Percentiles rank a stretch among this genome's conserved stretches.
phyloP scores from a whole-genome alignment of 2,888 invertebrate species.

The Serripes groenlandicus region DNA sequence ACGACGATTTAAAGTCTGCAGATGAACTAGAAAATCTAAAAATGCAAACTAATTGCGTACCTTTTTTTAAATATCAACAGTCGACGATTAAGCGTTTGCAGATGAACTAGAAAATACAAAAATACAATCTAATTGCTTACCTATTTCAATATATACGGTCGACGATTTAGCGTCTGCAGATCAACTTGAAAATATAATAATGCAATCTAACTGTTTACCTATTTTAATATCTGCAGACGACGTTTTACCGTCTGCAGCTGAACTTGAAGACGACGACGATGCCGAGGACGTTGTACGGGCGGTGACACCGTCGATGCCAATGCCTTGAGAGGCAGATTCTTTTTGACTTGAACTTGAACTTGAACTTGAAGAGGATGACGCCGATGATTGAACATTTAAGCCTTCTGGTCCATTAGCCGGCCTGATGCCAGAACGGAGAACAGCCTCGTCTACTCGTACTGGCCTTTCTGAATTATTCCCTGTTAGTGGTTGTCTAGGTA shows the following conservation, averaged over 20 bases:
- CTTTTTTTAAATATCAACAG: too few relatives aligned
- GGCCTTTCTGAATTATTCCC: conserved; percentile 13
- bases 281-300: not conserved
- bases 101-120: too few relatives aligned
- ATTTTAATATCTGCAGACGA: conserved; percentile 16
- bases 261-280: conserved; percentile 41
- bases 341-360: conserved; percentile 33
- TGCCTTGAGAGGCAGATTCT: not conserved
- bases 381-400: conserved; percentile 15
- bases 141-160: too few relatives aligned
- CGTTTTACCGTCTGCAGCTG: conserved; percentile 31
- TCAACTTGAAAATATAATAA: too few relatives aligned
- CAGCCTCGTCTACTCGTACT: conserved; percentile 44
- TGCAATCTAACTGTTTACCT: conserved; percentile 6
- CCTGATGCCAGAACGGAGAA: conserved; percentile 19
- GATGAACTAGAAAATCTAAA: too few relatives aligned
- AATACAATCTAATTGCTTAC: too few relatives aligned
- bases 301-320: not conserved
- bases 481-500: not conserved
- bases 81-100: too few relatives aligned
- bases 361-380: conserved; percentile 34
- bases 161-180: too few relatives aligned
- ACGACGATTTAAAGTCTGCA: conserved; percentile 15
- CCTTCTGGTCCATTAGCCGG: conserved; percentile 13
- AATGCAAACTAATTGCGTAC: too few relatives aligned